Conservation (phyloP, 2,113 vertebrate species). For the Anoura caudifer region DNA sequence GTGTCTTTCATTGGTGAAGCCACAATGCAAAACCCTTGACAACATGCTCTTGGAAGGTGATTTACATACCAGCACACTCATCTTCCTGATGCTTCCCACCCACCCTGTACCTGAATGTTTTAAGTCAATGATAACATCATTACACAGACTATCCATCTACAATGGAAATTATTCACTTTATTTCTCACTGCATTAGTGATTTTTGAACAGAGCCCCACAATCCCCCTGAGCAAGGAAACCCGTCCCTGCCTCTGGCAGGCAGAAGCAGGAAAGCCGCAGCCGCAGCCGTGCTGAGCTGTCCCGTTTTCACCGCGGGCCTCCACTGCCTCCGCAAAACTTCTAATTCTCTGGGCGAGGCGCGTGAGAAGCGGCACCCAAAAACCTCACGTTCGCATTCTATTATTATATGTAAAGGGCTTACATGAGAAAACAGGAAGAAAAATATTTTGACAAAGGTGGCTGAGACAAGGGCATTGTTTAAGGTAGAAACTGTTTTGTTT, state of each 20-base stretch:
- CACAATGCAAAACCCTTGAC: background rate
- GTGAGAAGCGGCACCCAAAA: background rate
- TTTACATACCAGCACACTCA: background rate
- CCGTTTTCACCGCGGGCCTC: background rate
- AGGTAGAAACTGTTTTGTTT: background rate
- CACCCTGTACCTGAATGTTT: background rate
- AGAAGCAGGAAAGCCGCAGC: background rate
- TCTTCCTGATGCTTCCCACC: background rate
- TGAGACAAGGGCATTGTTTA: background rate
- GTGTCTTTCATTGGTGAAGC: background rate
- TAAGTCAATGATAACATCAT: background rate
- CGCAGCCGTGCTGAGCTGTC: background rate
- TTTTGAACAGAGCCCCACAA: slow-evolving; percentile 17
- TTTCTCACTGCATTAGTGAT: background rate
- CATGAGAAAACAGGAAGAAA: background rate
- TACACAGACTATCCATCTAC: background rate
- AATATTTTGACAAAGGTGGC: background rate
- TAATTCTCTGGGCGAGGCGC: background rate
- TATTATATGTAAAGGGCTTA: background rate
- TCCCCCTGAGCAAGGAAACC: background rate
- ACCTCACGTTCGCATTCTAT: background rate
- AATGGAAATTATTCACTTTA: slow-evolving; percentile 3
- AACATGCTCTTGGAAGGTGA: background rate
- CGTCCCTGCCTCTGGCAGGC: background rate
- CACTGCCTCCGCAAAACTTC: slow-evolving; percentile 26